These are phyloP conservation scores for Fabriciana adippe DNA, from an alignment of 2,888 invertebrate genomes.

Conservation along the genomic window DNA sequence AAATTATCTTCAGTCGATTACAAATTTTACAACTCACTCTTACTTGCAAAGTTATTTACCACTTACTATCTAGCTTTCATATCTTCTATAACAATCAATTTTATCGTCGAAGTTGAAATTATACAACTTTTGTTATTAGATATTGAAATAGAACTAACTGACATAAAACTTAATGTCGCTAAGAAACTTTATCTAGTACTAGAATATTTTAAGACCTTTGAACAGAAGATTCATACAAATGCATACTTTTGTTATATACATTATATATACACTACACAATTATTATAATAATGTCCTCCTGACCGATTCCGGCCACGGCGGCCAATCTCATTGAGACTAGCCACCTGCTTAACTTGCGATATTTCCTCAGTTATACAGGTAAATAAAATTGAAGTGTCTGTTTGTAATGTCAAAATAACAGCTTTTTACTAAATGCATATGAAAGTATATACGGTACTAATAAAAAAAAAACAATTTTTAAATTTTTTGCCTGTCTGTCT, in stretches of 20 bases:
- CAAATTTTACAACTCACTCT: conserved; percentile 8
- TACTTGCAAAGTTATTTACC: conserved; percentile 9
- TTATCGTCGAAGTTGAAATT: conserved; percentile 28
- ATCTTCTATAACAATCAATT: conserved; percentile 26
- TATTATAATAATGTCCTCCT: too few relatives aligned
- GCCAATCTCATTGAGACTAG: too few relatives aligned
- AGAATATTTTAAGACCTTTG: conserved; percentile 5
- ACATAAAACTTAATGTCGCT: conserved; percentile 29
- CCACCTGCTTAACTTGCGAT: too few relatives aligned
- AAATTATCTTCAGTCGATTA: conserved; percentile 5
- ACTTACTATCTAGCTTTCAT: conserved; percentile 21
- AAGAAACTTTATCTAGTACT: conserved; percentile 17
- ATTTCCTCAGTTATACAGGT: too few relatives aligned
- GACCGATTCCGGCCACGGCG: too few relatives aligned
- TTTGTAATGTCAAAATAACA: too few relatives aligned
- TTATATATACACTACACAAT: too few relatives aligned
- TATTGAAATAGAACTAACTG: conserved; percentile 27
- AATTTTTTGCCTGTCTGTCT: too few relatives aligned
- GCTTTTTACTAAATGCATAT: too few relatives aligned
- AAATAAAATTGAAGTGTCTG: too few relatives aligned
- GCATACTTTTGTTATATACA: not conserved
- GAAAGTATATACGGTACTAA: too few relatives aligned
- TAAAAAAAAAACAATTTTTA: too few relatives aligned
- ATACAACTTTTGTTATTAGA: conserved; percentile 30
- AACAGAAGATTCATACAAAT: not conserved